phyloP scores from a whole-genome alignment of 2,888 invertebrate species.

The Anodontia alba region DNA sequence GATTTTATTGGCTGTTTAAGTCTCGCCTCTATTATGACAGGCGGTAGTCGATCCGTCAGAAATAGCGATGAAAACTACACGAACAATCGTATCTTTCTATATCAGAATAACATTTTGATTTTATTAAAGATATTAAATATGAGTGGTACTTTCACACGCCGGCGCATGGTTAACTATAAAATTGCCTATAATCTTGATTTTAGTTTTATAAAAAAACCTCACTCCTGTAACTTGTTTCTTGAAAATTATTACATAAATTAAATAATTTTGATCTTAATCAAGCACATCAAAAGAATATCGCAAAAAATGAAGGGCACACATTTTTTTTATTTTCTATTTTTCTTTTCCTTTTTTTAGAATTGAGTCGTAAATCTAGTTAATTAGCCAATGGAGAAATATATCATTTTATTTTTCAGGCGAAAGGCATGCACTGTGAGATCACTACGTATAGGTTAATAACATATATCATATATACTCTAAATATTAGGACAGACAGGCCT shows the following conservation, averaged over 20 bases:
- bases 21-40: background rate
- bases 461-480: too few relatives aligned
- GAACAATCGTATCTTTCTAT: background rate
- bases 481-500: too few relatives aligned
- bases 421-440: too few relatives aligned
- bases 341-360: too few relatives aligned
- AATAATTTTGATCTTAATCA: constrained; percentile 9
- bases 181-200: background rate
- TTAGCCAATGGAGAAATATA: too few relatives aligned
- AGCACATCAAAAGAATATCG: background rate
- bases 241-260: constrained; percentile 9
- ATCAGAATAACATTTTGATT: constrained; percentile 17
- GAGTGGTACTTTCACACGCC: constrained; percentile 6
- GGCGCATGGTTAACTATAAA: background rate
- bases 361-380: too few relatives aligned
- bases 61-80: constrained; percentile 8
- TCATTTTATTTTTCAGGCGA: too few relatives aligned
- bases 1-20: background rate
- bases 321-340: too few relatives aligned
- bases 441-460: too few relatives aligned
- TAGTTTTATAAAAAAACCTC: background rate
- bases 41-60: constrained; percentile 1
- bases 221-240: background rate
- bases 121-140: constrained; percentile 15
- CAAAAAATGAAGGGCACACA: background rate